Evolutionary conservation across 92 coral and sea anemone genomes (phyloP).

Genomic region (Scolanthus callimorphus): DNA sequence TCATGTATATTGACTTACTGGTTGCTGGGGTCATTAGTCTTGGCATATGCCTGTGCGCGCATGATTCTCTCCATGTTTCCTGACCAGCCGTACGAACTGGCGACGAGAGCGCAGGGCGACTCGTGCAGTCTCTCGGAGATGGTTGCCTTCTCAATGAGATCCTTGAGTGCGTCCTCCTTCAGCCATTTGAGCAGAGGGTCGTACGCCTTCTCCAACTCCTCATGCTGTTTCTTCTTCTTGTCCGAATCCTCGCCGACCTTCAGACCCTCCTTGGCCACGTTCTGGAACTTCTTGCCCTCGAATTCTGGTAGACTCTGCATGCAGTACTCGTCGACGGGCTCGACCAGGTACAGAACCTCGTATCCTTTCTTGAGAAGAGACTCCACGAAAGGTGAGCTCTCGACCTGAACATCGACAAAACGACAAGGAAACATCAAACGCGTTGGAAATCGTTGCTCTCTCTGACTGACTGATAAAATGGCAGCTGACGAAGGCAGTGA

Average conservation of each 20-base stretch:
- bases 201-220: constrained; percentile 88
- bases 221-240: constrained; percentile 87
- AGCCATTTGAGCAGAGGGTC: constrained; percentile 98
- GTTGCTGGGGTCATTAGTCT: constrained; percentile 81
- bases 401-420: constrained; percentile 58
- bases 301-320: constrained; percentile 98
- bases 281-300: constrained; percentile 99
- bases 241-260: constrained; percentile 91
- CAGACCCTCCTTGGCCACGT: constrained; percentile 97
- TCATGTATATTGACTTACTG: constrained; percentile 95
- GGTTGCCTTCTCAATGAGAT: constrained; percentile 93
- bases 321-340: constrained; percentile 98
- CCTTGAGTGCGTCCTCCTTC: constrained; percentile 95
- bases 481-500: too few species aligned
- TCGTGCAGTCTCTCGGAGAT: constrained; percentile 88
- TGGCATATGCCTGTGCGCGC: constrained; percentile 98
- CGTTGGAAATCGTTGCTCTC: too few species aligned
- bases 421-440: too few species aligned
- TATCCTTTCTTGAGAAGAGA: constrained; percentile 91
- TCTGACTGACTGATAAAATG: too few species aligned
- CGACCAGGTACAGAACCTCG: constrained; percentile 88
- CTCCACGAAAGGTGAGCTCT: constrained; percentile 95
- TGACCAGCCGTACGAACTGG: constrained; percentile 99
- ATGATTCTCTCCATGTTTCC: constrained; percentile 99
- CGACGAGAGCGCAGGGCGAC: constrained; percentile 98